Evolutionary conservation across 2,797 vertebrate genomes (phyloP).

Genomic region (Mustela erminea): DNA sequence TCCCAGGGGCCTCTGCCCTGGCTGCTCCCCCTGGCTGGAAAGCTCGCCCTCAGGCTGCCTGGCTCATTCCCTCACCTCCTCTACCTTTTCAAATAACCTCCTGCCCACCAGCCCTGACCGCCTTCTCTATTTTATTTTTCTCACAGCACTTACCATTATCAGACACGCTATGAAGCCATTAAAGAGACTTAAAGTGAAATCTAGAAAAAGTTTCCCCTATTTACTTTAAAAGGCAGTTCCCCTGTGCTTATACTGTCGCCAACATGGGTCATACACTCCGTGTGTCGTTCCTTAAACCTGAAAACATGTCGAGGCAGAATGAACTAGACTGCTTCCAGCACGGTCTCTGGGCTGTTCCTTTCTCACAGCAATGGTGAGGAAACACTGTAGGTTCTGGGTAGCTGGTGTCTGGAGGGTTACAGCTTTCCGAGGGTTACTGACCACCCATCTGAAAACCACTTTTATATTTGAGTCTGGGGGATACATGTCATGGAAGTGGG

Average conservation of each 20-base stretch:
- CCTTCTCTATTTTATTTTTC: background rate
- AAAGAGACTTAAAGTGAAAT: constrained; percentile 14
- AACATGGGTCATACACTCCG: background rate
- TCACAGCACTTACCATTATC: background rate
- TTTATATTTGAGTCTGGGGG: background rate
- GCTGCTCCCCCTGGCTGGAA: background rate
- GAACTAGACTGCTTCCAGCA: background rate
- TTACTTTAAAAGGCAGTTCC: constrained; percentile 27
- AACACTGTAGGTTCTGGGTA: background rate
- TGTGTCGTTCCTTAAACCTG: constrained; percentile 33
- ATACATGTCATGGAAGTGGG: background rate
- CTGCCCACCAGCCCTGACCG: background rate
- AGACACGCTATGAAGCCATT: background rate
- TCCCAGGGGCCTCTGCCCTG: background rate
- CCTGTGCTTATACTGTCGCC: background rate
- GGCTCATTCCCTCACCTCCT: background rate
- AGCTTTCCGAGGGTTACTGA: background rate
- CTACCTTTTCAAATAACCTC: background rate
- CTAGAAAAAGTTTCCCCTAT: background rate
- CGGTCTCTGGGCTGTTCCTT: background rate
- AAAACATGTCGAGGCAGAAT: constrained; percentile 22
- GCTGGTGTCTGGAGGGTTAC: background rate
- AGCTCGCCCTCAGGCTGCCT: too few relatives aligned
- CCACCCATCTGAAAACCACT: background rate
- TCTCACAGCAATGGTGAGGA: background rate